Conservation (phyloP, 2,113 vertebrate species). For the Sinocyclocheilus anshuiensis region DNA sequence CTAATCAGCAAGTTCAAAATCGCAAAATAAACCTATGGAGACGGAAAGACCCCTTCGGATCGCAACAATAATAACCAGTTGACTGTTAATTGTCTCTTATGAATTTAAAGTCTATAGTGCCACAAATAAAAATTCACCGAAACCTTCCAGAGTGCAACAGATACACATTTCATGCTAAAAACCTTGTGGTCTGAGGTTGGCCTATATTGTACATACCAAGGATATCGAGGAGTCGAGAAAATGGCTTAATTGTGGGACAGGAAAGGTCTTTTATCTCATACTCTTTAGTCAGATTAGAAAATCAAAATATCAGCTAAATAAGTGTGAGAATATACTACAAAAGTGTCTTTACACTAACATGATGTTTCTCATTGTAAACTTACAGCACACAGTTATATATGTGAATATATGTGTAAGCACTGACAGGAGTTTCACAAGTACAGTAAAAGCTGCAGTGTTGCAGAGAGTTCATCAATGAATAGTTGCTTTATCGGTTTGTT, state of each 20-base stretch:
- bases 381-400: background rate
- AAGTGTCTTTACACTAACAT: background rate
- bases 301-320: background rate
- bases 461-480: background rate
- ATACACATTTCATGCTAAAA: background rate
- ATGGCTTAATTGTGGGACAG: background rate
- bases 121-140: background rate
- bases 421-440: background rate
- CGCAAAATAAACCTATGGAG: background rate
- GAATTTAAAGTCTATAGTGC: background rate
- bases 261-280: background rate
- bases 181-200: background rate
- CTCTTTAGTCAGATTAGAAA: background rate
- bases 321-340: background rate
- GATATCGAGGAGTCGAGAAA: background rate
- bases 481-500: slow-evolving; percentile 13
- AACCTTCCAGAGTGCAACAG: background rate
- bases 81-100: background rate
- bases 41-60: background rate
- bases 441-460: background rate
- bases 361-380: background rate
- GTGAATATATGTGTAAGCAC: too few species aligned
- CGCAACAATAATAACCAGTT: background rate
- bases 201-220: background rate
- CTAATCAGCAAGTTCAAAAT: background rate